Evolutionary conservation across 2,113 vertebrate species (phyloP), one percentile per base, ranked within the genome.

Genomic region (Gymnogyps californianus): DNA sequence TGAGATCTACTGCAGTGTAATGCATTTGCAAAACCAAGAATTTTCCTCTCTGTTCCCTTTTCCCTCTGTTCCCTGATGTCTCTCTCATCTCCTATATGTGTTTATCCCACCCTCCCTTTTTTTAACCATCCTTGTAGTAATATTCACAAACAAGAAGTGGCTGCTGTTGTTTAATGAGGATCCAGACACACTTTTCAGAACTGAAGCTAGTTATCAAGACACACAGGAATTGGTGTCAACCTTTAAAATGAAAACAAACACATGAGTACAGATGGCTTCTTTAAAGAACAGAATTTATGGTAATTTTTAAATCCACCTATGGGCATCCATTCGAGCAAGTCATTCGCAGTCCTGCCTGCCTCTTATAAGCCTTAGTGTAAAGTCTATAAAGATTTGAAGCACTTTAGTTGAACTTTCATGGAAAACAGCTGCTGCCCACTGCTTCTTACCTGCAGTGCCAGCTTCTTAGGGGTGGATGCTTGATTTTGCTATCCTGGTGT

Each of bases 181-280:
- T 64, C 57, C 55, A 75, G 64, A 66, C 26, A 66, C 13, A 16
- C 29, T 91, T 89, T 91, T 82, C 36, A 78, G 57, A 93, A 61
- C 28, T 92, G 81, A 79, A 79, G 31, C 31, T 71, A 40, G 49
- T 72, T 96, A 61, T 92, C 71, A 86, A 86, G 90, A 47, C 42
- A 29, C 52, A 20, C 76, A 69, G 34, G 85, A 92, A 79, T 72
- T 32, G 31, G 54, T 93, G 87, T 54, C 65, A 87, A 0, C 79
- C 65, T 91, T 87, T 61, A 76, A 84, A 93, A 92, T 94, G n/a
- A 69, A 91, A 95, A 84, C 42, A 92, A 89, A 59, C 61, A 34
- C 0, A 36, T 4, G 1, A 84, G 57, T 91, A 64, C 52, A 80
- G 77, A 76, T 82, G 52, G 57, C 44, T 89, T 89, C 64, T 94